Evolutionary conservation across 2,888 invertebrate species (phyloP).

Genomic region (Lordiphosa andalusiaca): DNA sequence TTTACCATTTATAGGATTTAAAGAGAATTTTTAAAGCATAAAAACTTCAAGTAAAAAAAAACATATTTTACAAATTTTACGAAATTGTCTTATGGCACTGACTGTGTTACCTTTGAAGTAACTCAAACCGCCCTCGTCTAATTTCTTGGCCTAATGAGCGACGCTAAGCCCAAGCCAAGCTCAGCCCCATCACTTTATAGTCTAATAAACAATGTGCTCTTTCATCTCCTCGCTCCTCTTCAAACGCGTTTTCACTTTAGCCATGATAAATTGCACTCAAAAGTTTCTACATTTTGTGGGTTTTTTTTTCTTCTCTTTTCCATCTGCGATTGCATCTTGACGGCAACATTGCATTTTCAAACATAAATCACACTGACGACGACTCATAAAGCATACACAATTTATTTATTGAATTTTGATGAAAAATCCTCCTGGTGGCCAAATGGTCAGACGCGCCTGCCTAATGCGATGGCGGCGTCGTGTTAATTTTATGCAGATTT

Average conservation of each 20-base stretch:
- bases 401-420: constrained; percentile 57
- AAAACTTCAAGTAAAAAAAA: too few species aligned
- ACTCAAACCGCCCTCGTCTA: constrained; percentile 8
- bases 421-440: constrained; percentile 23
- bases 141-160: constrained; percentile 58
- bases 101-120: too few species aligned
- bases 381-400: constrained; percentile 58
- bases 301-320: constrained; percentile 29
- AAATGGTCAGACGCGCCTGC: constrained; percentile 41
- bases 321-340: constrained; percentile 53
- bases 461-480: constrained; percentile 35
- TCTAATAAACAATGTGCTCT: constrained; percentile 61
- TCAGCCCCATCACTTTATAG: constrained; percentile 54
- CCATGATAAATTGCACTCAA: constrained; percentile 62
- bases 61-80: too few species aligned
- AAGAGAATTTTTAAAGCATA: too few species aligned
- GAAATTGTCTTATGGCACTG: too few species aligned
- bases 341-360: constrained; percentile 48
- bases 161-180: constrained; percentile 6
- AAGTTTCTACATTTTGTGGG: constrained; percentile 19
- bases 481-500: constrained; percentile 70
- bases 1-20: too few species aligned
- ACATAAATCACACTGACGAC: constrained; percentile 63
- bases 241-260: constrained; percentile 57
- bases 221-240: constrained; percentile 28